Evolutionary conservation across 2,797 vertebrate genomes (phyloP).

Genomic region (Octomys mimax): DNA sequence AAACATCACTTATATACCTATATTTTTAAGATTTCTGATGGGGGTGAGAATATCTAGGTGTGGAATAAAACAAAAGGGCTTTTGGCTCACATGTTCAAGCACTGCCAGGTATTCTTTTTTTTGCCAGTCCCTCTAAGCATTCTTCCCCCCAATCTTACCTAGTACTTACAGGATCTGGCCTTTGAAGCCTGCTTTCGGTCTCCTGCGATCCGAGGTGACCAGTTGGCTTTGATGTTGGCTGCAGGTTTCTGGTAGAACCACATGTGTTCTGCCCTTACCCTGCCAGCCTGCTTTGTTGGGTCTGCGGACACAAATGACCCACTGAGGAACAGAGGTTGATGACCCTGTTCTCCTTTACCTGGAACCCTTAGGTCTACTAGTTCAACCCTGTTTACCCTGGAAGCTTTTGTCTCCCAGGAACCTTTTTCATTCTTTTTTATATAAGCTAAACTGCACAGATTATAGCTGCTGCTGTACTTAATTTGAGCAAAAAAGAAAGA

Average conservation of each 20-base stretch:
- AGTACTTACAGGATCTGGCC: neutral
- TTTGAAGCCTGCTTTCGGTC: slow-evolving; percentile 30
- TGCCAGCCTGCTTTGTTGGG: slow-evolving; percentile 24
- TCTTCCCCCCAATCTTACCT: neutral
- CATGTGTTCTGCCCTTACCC: neutral
- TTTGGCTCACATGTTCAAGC: slow-evolving; percentile 1
- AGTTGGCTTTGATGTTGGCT: neutral
- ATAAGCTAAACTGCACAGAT: slow-evolving; percentile 47
- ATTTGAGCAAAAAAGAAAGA: slow-evolving; percentile 41
- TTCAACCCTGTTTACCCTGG: neutral
- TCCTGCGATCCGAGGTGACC: neutral
- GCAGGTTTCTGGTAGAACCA: neutral
- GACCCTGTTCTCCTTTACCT: neutral
- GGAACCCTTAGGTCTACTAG: neutral
- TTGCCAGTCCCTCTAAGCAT: slow-evolving; percentile 22
- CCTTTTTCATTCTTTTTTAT: neutral
- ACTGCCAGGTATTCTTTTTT: neutral
- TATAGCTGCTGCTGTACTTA: slow-evolving; percentile 41
- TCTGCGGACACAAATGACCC: neutral
- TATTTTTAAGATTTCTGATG: slow-evolving; percentile 31
- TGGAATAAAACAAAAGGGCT: neutral
- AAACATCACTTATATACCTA: neutral
- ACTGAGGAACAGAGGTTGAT: neutral
- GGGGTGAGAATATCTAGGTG: neutral
- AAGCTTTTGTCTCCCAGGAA: slow-evolving; percentile 22